A percentile compares a stretch with the other conserved stretches of the same genome.
phyloP scores from a whole-genome alignment of 2,888 invertebrate genomes.

The Patella caerulea region DNA sequence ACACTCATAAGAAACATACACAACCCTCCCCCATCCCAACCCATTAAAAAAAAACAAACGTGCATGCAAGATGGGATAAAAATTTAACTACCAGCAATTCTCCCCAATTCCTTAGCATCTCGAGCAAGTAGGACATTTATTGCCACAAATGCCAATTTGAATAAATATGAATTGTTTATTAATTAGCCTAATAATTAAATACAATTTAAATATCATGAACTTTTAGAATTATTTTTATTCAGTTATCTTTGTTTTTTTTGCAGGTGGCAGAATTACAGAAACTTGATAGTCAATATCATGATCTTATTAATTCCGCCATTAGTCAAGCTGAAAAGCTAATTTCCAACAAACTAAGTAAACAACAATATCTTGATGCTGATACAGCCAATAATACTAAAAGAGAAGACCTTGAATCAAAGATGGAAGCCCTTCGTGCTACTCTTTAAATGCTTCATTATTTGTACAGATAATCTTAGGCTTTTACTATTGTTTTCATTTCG shows the following conservation, averaged over 20 bases:
- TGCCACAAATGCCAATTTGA: too few relatives aligned
- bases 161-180: too few relatives aligned
- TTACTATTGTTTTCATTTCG: neutral
- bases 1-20: too few relatives aligned
- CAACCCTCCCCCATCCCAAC: too few relatives aligned
- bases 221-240: neutral
- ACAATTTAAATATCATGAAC: too few relatives aligned
- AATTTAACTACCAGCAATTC: too few relatives aligned
- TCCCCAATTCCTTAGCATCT: too few relatives aligned
- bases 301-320: slow-evolving; percentile 67
- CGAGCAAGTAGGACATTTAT: too few relatives aligned
- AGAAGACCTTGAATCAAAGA: slow-evolving; percentile 73
- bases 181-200: too few relatives aligned
- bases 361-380: slow-evolving; percentile 77
- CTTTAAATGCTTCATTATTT: slow-evolving; percentile 12
- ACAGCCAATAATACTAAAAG: slow-evolving; percentile 75
- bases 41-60: too few relatives aligned
- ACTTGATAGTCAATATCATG: slow-evolving; percentile 73
- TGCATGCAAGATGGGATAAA: too few relatives aligned
- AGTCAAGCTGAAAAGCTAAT: slow-evolving; percentile 78
- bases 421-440: slow-evolving; percentile 61
- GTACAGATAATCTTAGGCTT: too few relatives aligned
- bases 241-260: slow-evolving; percentile 17
- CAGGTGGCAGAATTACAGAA: slow-evolving; percentile 76
- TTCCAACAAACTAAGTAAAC: slow-evolving; percentile 76